Percentiles rank a stretch among this genome's conserved stretches.
phyloP scores from a whole-genome alignment of 2,113 vertebrate species.

The Apteryx mantelli region DNA sequence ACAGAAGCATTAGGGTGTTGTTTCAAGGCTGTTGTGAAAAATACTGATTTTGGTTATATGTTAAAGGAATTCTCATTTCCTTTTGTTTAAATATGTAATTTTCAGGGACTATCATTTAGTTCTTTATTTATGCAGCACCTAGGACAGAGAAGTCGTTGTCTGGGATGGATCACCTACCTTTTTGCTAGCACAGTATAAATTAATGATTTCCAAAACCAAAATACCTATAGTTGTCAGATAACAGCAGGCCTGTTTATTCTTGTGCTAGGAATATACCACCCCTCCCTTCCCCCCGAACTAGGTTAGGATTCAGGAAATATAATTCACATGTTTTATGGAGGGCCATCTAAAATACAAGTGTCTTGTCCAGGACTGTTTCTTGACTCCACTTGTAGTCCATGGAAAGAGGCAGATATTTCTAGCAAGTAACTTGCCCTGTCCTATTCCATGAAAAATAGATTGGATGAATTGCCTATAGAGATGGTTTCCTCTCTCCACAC shows the following conservation, averaged over 20 bases:
- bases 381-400: neutral
- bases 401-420: neutral
- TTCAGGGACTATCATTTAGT: neutral
- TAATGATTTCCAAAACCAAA: neutral
- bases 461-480: neutral
- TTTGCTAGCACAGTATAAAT: neutral
- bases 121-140: neutral
- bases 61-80: neutral
- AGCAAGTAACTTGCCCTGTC: neutral
- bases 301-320: neutral
- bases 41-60: neutral
- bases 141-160: neutral
- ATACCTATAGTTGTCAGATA: neutral
- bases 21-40: neutral
- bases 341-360: neutral
- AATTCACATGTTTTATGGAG: neutral
- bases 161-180: neutral
- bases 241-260: neutral
- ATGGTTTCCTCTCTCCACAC: neutral
- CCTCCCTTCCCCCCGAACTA: neutral
- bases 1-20: neutral
- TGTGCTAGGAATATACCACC: neutral
- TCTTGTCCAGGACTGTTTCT: neutral
- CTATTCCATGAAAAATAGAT: neutral
- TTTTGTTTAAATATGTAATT: neutral